Conservation (phyloP, 2,888 invertebrate genomes). For the Megalurothrips usitatus region DNA sequence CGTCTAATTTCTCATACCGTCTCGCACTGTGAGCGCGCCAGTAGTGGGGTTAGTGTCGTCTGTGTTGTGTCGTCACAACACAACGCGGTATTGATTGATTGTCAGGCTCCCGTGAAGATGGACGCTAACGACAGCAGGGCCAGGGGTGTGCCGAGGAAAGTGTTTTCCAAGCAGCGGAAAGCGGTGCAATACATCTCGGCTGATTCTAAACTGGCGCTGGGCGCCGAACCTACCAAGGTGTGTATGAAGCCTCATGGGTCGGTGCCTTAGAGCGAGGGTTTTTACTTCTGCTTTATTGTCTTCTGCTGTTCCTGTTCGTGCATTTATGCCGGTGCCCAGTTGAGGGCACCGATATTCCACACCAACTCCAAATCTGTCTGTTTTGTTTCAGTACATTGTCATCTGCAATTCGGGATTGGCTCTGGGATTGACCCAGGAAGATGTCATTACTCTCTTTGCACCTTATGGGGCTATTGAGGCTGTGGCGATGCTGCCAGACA, state of each 20-base stretch:
- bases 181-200: not conserved
- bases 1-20: too few relatives aligned
- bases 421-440: conserved; percentile 67
- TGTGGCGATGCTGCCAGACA: conserved; percentile 67
- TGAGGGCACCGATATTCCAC: not conserved
- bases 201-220: not conserved
- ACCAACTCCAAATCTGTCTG: not conserved
- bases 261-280: not conserved
- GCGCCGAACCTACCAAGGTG: not conserved
- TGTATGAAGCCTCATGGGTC: not conserved
- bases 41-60: too few relatives aligned
- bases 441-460: conserved; percentile 53
- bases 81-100: not conserved
- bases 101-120: not conserved
- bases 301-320: too few relatives aligned
- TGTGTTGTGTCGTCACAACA: too few relatives aligned
- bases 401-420: conserved; percentile 85
- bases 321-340: not conserved
- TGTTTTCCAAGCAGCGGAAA: not conserved
- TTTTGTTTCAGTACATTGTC: conserved; percentile 43
- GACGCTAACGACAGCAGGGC: not conserved
- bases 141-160: not conserved
- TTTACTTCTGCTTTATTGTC: not conserved
- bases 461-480: conserved; percentile 54
- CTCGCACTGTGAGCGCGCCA: too few relatives aligned